Base-by-base conservation (phyloP, 2,888 invertebrate genomes). In the Dinocampus coccinellae region DNA sequence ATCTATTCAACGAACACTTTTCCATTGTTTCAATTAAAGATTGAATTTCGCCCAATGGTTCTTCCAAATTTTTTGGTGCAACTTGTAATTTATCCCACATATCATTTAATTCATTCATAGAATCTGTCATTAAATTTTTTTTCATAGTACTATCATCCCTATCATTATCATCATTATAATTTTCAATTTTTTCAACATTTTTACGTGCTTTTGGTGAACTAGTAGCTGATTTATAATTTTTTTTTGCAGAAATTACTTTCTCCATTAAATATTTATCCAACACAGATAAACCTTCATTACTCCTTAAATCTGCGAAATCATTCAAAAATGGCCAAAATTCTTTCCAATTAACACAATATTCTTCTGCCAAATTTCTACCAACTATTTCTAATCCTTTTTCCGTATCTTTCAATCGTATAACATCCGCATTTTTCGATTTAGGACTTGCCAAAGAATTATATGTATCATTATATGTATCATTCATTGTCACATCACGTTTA, bases 251-350 rank as follows among this genome's bases (percentile, higher is more conserved):
- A 76, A 86, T 83, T 0, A 88, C 88, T 0, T 88, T 88, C 60
- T 85, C 84, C n/a, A 89, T 90, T 26, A 98, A 88, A 88, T 94
- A 94, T 57, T 90, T 89, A 84, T 98, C 97, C 10, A 98, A 87
- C 53, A 92, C 89, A 0, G 88, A 81, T 9, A 98, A 89, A 0
- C 97, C 98, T 69, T 94, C 92, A 0, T 89, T 83, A 0, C 93
- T 91, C 0, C 93, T 88, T 6, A 98, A 89, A 86, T 98, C 94
- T 0, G 94, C 90, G 86, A 95, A 97, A 1, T 91, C 91, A 78
- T 94, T 93, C 13, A 98, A 88, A 85, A 98, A 98, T 6, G 93
- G 93, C 98, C 98, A 98, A 88, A 95, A 95, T 83, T 98, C 98
- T 74, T 92, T 93, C 97, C 97, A 98, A 10, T 91, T 91, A 0